Evolutionary conservation across 2,888 invertebrate genomes (phyloP), one percentile per base, ranked within the genome.

Genomic region (Hemicrepidius hirtus): DNA sequence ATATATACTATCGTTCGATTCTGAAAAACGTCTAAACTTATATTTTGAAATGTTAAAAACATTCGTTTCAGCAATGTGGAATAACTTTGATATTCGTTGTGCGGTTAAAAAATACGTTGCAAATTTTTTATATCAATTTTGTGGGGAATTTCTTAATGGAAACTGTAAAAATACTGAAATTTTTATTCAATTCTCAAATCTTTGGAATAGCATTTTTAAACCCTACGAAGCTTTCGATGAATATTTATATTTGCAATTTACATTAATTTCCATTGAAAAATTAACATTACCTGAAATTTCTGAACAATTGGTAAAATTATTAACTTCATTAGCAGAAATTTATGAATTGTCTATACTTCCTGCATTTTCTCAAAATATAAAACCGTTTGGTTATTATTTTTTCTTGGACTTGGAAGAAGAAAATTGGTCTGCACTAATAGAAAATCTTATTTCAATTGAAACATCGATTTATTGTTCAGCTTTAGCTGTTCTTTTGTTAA

Each of bases 71-170:
- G 13, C 35, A 6, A 32, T 9, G 0, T 53, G 59, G 32, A 10
- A 53, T 7, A 44, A 53, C 18, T 24, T 16, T 3, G 24, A 41
- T 6, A 57, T 7, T 10, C 18, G 49, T 16, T n/a, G n/a, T n/a
- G n/a, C n/a, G n/a, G n/a, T n/a, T n/a, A n/a, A n/a, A n/a, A 12
- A 16, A 16, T 5, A 3, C 2, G 16, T 16, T 13, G 16, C 16
- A 16, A 35, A 40, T 24, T 62, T 73, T 13, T 5, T 73, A 16
- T 55, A 73, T 55, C 49, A 66, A 16, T 73, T 69, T 53, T 69
- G 73, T 32, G 7, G 10, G 4, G 35, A 59, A 37, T 73, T 53
- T 63, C 10, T 73, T 9, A 12, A 7, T 12, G 12, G 53, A 7
- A 20, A 21, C 1, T 59, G 40, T 28, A 4, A 7, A 10, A 24